Base-by-base conservation (phyloP, 2,797 vertebrate species). In the Notoglanidium macrostoma region DNA sequence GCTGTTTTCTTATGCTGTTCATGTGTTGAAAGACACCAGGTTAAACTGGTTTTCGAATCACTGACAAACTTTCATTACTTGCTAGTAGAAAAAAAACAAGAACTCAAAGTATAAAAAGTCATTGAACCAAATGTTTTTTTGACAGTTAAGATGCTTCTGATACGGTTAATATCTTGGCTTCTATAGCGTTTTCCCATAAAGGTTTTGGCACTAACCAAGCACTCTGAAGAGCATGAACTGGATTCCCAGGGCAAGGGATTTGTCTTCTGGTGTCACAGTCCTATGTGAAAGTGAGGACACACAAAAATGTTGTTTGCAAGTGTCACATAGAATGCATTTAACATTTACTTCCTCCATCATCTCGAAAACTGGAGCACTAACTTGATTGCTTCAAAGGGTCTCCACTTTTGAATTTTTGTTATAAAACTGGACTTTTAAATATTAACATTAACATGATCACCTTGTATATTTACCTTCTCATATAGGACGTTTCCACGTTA, bases 211-310 rank as follows among this genome's bases (percentile, higher is more conserved):
- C 95, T 95, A 89, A 99, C 98, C 98, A 1, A 98, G 90, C 23
- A 98, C 94, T 93, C 98, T 95, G 92, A 97, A 95, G 72, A 99
- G 90, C 97, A 99, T 97, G 93, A 97, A 98, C 93, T 99, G 97
- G 63, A 99, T 96, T 54, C 98, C 98, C 15, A 99, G 93, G 0
- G 98, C 98, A 3, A 99, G 96, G 0, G 97, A 97, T 88, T 99
- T 99, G 87, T 99, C 97, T 88, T 97, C 95, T 17, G 96, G 92
- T 2, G 95, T 93, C 87, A 98, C 97, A 57, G 95, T 97, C 95
- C 98, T 99, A 92, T 12, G 91, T 89, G 49, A 83, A 67, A 82
- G 8, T 12, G n/a, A 87, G 17, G n/a, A 72, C 40, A 92, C 0
- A 84, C 15, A 84, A n/a, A 70, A 23, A 82, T 49, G 19, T 40